A percentile compares a stretch with the other conserved stretches of the same genome.
These are phyloP conservation scores for Psittacula echo DNA, from an alignment of 2,797 vertebrate genomes.

Conservation along the genomic window DNA sequence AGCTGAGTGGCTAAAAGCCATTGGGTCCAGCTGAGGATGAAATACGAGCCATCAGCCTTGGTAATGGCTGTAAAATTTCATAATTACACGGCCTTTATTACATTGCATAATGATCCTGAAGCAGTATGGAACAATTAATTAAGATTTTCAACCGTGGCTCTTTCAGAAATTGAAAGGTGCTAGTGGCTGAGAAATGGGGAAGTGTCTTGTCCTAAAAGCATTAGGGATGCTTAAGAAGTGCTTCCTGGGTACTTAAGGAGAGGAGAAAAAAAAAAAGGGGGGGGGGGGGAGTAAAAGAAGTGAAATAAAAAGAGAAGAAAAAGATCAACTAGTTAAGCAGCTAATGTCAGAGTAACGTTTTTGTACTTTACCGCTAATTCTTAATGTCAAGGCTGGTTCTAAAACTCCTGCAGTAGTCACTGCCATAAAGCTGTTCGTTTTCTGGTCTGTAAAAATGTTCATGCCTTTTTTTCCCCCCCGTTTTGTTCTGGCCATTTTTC, in stretches of 20 bases:
- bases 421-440: conserved; percentile 50
- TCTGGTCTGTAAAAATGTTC: conserved; percentile 61
- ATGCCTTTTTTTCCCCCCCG: background rate
- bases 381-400: conserved; percentile 34
- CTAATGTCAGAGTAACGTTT: background rate
- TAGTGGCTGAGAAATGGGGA: conserved; percentile 91
- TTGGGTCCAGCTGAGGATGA: conserved; percentile 99
- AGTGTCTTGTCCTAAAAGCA: conserved; percentile 91
- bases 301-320: background rate
- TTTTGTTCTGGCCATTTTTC: conserved; percentile 66
- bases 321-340: conserved; percentile 16
- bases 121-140: conserved; percentile 99
- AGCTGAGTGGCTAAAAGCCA: conserved; percentile 90
- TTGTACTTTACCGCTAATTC: conserved; percentile 29
- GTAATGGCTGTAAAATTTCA: conserved; percentile 99
- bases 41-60: conserved; percentile 99
- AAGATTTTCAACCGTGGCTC: conserved; percentile 99
- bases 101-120: conserved; percentile 99
- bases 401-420: conserved; percentile 12
- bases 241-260: conserved; percentile 49
- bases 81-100: conserved; percentile 99
- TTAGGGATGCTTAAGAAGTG: conserved; percentile 85
- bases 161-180: conserved; percentile 97
- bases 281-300: background rate
- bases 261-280: background rate